These are phyloP conservation scores for Helicoverpa armigera DNA, from an alignment of 1,140 invertebrate genomes.

Conservation along the genomic window DNA sequence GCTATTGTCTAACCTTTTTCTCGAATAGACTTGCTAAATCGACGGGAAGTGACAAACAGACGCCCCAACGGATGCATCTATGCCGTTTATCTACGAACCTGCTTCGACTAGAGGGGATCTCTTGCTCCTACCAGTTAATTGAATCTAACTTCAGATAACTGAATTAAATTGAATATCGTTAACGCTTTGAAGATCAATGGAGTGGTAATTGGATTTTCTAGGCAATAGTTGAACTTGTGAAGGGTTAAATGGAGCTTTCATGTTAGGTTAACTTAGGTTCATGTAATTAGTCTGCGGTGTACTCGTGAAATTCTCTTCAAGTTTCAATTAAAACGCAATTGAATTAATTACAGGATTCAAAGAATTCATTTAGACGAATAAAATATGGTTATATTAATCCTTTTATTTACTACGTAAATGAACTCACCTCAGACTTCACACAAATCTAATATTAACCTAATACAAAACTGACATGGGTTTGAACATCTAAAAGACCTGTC, in stretches of 20 bases:
- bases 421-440: neutral
- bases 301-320: neutral
- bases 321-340: neutral
- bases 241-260: conserved; percentile 17
- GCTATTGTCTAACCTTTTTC: conserved; percentile 18
- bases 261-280: neutral
- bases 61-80: conserved; percentile 32
- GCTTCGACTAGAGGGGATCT: conserved; percentile 9
- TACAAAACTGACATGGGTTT: neutral
- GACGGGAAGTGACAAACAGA: conserved; percentile 20
- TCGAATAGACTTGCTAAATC: conserved; percentile 21
- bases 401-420: neutral
- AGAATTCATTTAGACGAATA: too few relatives aligned
- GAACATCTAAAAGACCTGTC: conserved; percentile 16
- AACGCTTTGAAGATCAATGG: conserved; percentile 39
- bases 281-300: neutral
- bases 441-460: neutral
- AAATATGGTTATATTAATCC: too few relatives aligned
- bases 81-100: conserved; percentile 9
- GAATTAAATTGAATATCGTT: conserved; percentile 41
- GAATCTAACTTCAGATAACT: conserved; percentile 28
- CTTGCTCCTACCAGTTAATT: conserved; percentile 27
- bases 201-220: conserved; percentile 2
- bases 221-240: neutral
- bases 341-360: too few relatives aligned